Base-by-base conservation (phyloP, 2,888 invertebrate genomes). In the Machimus rusticus region DNA sequence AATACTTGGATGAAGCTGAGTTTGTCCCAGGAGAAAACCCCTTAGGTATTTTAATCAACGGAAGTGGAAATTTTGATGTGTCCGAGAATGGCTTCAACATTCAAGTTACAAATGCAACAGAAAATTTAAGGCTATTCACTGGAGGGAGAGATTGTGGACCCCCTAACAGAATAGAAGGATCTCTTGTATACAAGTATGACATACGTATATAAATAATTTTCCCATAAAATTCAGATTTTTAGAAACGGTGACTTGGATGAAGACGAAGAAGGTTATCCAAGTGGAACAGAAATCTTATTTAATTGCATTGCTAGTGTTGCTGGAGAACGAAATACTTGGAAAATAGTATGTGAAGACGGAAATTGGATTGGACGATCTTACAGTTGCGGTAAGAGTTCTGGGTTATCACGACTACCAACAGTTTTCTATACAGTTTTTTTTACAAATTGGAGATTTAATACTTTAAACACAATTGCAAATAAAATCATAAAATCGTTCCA, bases 251-350 rank as follows among this genome's bases (percentile, higher is more conserved):
- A 95, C 43, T 95, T 95, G 34, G 92, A 96, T 0, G 95, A 95
- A 79, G 93, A 94, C n/a, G 94, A 95, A 89, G 95, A 95, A 86
- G 94, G 94, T 6, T 97, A 96, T 91, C 96, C 97, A 5, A 96
- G 97, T 90, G 96, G 96, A 0, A 96, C 96, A 0, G 96, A 97
- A 92, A 96, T 97, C 84, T 96, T 96, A 6, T 97, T 97, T 92
- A 95, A 96, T 90, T 97, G 97, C 91, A 96, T 97, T 89, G 96
- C 96, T 1, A 96, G 96, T 89, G 95, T 96, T 74, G 96, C 96
- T 93, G 96, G 96, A 0, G 97, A 97, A 92, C 95, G 96, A 90
- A 96, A 95, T 37, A 96, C 96, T 0, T 97, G 97, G 97, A 96
- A 96, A 90, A 95, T 97, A 34, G 95, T 96, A 87, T 97, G 97